phyloP scores from a whole-genome alignment of 2,113 vertebrate genomes.

The Podocnemis expansa region DNA sequence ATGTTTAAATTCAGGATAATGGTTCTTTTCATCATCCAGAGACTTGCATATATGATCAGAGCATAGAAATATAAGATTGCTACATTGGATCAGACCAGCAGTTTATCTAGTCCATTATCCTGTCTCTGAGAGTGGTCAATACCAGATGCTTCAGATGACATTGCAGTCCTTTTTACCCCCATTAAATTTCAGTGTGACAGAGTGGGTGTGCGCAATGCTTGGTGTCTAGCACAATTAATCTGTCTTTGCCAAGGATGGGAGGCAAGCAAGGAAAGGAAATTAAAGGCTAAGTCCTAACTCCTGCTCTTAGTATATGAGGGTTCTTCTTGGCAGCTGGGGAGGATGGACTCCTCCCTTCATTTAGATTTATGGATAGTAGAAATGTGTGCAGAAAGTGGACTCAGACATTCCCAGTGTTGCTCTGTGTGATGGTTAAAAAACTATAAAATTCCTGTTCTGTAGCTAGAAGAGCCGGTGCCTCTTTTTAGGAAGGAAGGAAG shows the following conservation, averaged over 20 bases:
- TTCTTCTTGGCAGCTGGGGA: neutral
- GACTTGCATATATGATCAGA: neutral
- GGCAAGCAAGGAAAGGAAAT: neutral
- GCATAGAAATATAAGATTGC: neutral
- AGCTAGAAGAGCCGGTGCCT: neutral
- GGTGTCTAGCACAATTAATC: neutral
- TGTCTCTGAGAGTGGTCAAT: neutral
- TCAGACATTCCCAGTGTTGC: neutral
- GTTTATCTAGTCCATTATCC: neutral
- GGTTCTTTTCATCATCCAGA: accelerated
- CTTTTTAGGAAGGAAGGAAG: neutral
- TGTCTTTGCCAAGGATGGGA: neutral
- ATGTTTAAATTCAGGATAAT: neutral
- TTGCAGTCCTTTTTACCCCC: neutral
- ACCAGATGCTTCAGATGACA: constrained; percentile 15
- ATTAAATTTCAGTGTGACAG: neutral
- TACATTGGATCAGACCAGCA: neutral
- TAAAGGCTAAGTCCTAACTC: neutral
- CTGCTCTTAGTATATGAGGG: neutral
- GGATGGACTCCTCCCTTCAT: neutral
- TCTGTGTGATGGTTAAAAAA: neutral
- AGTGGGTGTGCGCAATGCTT: neutral
- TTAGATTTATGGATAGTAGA: neutral
- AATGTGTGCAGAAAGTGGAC: neutral
- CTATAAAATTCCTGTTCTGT: constrained; percentile 13